Conservation (phyloP, 2,888 invertebrate species). For the Lottia gigantea region DNA sequence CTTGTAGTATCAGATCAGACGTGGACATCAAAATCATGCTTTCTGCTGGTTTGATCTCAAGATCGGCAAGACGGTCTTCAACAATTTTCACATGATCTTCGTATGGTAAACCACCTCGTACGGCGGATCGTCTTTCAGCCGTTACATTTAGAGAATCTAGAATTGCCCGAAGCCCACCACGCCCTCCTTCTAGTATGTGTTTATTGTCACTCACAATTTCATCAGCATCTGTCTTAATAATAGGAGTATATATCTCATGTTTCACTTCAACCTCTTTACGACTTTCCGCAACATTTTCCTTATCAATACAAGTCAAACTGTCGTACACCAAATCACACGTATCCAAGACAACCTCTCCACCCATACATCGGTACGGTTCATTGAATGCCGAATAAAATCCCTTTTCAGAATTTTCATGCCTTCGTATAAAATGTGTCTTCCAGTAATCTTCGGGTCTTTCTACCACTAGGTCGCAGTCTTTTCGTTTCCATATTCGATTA, state of each 20-base stretch:
- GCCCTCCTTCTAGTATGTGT: neutral
- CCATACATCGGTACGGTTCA: neutral
- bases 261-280: neutral
- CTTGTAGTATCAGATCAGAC: neutral
- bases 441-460: neutral
- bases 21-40: conserved; percentile 1
- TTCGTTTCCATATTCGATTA: neutral
- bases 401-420: neutral
- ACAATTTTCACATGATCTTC: neutral
- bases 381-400: neutral
- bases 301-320: neutral
- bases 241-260: neutral
- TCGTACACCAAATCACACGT: neutral
- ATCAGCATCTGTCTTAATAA: neutral
- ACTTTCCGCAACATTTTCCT: neutral
- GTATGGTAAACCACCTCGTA: neutral
- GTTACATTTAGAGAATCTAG: neutral
- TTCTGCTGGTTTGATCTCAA: neutral
- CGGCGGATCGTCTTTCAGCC: neutral
- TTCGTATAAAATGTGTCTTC: neutral
- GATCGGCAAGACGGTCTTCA: neutral
- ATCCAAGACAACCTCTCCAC: neutral
- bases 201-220: neutral
- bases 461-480: neutral
- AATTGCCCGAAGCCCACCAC: neutral